Evolutionary conservation across 2,113 vertebrate genomes (phyloP), one percentile per base, ranked within the genome.

Genomic region (Chloropsis hardwickii): DNA sequence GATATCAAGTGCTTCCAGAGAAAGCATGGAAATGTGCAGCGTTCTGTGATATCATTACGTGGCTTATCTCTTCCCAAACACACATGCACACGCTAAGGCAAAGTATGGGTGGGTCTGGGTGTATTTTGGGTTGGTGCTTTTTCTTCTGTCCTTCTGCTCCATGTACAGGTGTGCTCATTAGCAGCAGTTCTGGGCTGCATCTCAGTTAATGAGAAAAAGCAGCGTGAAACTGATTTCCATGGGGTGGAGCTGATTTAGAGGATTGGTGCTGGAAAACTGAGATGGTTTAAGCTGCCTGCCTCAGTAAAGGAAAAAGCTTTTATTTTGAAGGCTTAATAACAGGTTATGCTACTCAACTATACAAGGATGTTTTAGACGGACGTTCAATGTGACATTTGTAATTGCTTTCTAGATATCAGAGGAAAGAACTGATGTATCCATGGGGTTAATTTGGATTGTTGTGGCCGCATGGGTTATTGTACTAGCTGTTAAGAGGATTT

Each of bases 401-500:
- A 94, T 92, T 96, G 78, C 82, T 81, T 86, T 91, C 74, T 67
- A 90, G 86, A 57, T 82, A 35, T 24, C 27, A 42, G 44, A 90
- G 71, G 69, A 81, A 88, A 83, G 44, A 42, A 33, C 37, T 81
- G 57, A 39, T 87, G 78, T 45, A 70, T 93, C 56, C 39, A 24
- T 70, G 58, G 95, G 86, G 93, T 93, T 95, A 95, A 92, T 95
- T 88, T 88, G 86, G 88, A 73, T 94, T 95, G 70, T 53, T 78
- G 53, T 78, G 74, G 40, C 81, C 90, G 74, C 95, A 88, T 81
- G 90, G 73, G 73, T 95, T 90, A 86, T 69, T 67, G 29, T 77
- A 77, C 90, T 91, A 79, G 90, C 65, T 88, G 83, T 51, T 95
- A 96, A 97, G 92, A 96, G 95, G 94, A 89, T 91, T 91, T 93